Evolutionary conservation across 2,888 invertebrate genomes (phyloP).

Genomic region (Xanthorhoe designata): DNA sequence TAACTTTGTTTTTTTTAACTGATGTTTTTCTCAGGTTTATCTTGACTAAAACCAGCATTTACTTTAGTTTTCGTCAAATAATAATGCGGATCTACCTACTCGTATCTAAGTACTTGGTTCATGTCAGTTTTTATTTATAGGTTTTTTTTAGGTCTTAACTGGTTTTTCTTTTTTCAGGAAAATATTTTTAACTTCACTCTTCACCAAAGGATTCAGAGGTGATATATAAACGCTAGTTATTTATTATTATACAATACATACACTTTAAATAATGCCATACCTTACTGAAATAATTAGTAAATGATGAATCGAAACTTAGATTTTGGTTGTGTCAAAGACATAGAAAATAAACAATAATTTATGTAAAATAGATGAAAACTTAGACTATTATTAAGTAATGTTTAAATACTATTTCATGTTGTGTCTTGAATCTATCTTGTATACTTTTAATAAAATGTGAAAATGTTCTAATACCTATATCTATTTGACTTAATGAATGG

Average conservation of each 20-base stretch:
- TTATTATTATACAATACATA: conserved; percentile 33
- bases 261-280: conserved; percentile 31
- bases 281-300: conserved; percentile 28
- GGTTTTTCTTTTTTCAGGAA: conserved; percentile 69
- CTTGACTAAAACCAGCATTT: too few relatives aligned
- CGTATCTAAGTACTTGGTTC: too few relatives aligned
- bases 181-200: conserved; percentile 72
- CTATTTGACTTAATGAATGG: conserved; percentile 26
- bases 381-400: conserved; percentile 26
- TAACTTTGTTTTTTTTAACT: too few relatives aligned
- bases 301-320: conserved; percentile 36
- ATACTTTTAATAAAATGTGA: conserved; percentile 6
- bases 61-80: too few relatives aligned
- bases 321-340: conserved; percentile 45
- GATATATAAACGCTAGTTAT: conserved; percentile 45
- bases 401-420: conserved; percentile 28
- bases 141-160: conserved; percentile 3
- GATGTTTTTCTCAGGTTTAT: too few relatives aligned
- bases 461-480: conserved; percentile 18
- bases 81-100: too few relatives aligned
- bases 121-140: background rate
- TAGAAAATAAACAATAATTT: conserved; percentile 30
- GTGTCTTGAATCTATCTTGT: conserved; percentile 25
- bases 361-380: conserved; percentile 37
- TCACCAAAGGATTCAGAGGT: conserved; percentile 54